Base-by-base conservation (phyloP, 2,888 invertebrate genomes). In the Eristalis pertinax region DNA sequence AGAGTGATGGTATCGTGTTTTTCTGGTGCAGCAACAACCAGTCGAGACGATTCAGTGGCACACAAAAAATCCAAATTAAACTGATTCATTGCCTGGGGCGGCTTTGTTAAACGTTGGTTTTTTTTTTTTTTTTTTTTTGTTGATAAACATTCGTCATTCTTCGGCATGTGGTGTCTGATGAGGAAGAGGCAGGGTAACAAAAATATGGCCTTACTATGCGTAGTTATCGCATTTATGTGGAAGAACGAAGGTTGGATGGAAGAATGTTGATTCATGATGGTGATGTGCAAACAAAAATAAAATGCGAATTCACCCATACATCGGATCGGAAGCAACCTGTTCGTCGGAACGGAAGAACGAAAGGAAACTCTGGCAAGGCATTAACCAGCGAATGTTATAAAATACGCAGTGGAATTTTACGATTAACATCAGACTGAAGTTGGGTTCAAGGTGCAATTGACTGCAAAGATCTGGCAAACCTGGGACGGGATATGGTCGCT, bases 31-130 rank as follows among this genome's bases (percentile, higher is more conserved):
- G 67, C 50, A 70, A 77, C 72, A 83, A 86, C 77, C 82, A 63
- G 82, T 75, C 82, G n/a, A 26, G 67, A 63, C 67, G 63, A 43
- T 38, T 38, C 38, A 38, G 13, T 11, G 13, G 13, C 38, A 64
- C 72, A 85, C 58, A 86, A 82, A 78, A 73, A 70, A 76, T 50
- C 38, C 38, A 11, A 65, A 69, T 29, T 13, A n/a, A 69, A 74
- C 32, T 65, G 74, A 86, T 70, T 83, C 78, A 86, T 75, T 70
- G 56, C 38, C 70, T 32, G 32, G n/a, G 74, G 63, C 29, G 74
- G 63, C 64, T 63, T 77, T 75, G 41, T 35, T 76, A 13, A 8
- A 50, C 41, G 73, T 63, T 67, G 35, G 35, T n/a, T 41, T 63
- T 50, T 56, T 58, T n/a, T 60, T 74, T 38, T n/a, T 41, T 63